Conservation (phyloP, 2,113 vertebrate species). For the Lampris megalopsis region DNA sequence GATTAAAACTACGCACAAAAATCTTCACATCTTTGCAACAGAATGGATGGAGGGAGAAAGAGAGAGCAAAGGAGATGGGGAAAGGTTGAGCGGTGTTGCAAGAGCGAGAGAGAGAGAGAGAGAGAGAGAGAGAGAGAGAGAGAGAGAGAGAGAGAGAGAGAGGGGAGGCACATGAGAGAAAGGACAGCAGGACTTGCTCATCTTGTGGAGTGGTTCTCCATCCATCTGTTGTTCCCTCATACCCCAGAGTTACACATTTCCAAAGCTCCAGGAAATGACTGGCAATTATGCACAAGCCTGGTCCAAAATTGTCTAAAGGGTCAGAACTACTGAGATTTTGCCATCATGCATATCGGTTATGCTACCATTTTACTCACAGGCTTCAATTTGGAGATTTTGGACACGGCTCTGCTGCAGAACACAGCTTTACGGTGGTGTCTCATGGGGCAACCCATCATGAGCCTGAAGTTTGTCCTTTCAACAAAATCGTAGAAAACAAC, state of each 20-base stretch:
- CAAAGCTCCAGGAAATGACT: constrained; percentile 63
- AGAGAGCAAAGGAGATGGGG: not conserved
- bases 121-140: not conserved
- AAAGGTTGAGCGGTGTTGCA: not conserved
- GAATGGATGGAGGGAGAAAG: not conserved
- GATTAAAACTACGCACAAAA: not conserved
- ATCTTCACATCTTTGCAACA: constrained; percentile 21
- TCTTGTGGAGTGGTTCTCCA: constrained; percentile 55
- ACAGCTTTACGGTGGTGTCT: no score
- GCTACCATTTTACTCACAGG: no score
- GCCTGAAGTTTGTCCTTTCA: no score
- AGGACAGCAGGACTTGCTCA: not conserved
- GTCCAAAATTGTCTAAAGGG: constrained; percentile 35
- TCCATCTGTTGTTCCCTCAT: constrained; percentile 80
- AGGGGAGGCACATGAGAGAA: not conserved
- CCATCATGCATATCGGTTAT: no score
- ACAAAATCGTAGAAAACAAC: no score
- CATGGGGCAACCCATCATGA: no score
- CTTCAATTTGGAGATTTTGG: no score
- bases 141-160: not conserved
- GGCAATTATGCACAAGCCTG: constrained; percentile 78
- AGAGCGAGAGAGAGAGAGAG: not conserved
- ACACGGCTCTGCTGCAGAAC: no score
- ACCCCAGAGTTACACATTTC: constrained; percentile 38
- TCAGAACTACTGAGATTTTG: not conserved